Evolutionary conservation across 1,140 invertebrate species (phyloP), one percentile per base, ranked within the genome.

Genomic region (Drosophila jambulina): DNA sequence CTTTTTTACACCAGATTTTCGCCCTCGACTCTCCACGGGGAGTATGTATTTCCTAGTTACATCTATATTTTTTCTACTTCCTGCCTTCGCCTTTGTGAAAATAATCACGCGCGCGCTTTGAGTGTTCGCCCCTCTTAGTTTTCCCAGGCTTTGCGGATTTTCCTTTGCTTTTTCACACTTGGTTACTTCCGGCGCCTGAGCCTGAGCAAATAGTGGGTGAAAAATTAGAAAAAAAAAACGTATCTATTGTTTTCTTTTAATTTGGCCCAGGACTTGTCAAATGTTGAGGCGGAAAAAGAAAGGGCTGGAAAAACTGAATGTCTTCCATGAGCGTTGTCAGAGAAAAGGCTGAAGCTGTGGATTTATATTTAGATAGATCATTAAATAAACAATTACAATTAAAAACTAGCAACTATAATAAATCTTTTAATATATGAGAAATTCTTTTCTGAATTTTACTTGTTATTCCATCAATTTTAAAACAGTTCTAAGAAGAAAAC

Each of bases 91-190:
- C 82, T 90, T 81, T 88, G 84, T 90, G 78, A 90, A 88, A 88
- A 88, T 88, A 88, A 88, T 88, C 84, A 88, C 84, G 84, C 84
- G 84, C 84, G 84, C 84, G 80, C 85, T 90, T 87, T 78, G 61
- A 78, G 79, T 58, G 58, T 75, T 75, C 61, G 59, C 64, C 68
- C 69, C 36, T 42, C 46, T 40, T 48, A 32, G 38, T 54, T 42
- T 63, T 61, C 42, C 34, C 27, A 17, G 49, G 57, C 67, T 74
- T 60, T 69, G 54, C 45, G 62, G 85, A 64, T 88, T 87, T 87
- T 80, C 85, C 61, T 78, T 87, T 77, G 80, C 84, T 80, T 87
- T 84, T 88, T 88, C 85, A 88, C 84, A 88, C 84, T 88, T 90
- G 84, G 84, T 80, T 88, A 90, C 84, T 90, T 88, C 84, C 84